Percentiles rank a stretch among this genome's conserved stretches.
Conservation (phyloP, 2,888 invertebrate species). For the Geophilus truncorum region DNA sequence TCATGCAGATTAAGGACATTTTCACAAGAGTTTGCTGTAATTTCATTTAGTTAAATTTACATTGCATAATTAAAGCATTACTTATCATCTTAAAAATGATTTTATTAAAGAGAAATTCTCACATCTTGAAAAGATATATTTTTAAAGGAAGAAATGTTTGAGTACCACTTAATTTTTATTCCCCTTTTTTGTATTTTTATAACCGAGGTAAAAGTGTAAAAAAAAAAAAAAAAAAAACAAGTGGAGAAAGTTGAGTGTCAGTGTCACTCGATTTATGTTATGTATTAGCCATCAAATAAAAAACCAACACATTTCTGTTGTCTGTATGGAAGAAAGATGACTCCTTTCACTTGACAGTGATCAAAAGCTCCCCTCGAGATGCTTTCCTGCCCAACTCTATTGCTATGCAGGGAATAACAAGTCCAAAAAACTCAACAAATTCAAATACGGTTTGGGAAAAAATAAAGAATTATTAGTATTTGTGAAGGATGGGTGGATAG, state of each 20-base stretch:
- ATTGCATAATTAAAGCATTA: not conserved
- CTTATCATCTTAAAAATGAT: not conserved
- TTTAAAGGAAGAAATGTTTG: no score
- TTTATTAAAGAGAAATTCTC: not conserved
- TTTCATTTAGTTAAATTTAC: not conserved
- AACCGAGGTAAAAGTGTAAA: not conserved
- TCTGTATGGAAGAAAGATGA: constrained; percentile 7
- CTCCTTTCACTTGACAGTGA: not conserved
- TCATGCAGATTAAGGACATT: constrained; percentile 16
- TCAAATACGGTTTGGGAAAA: not conserved
- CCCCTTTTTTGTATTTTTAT: no score
- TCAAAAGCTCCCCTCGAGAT: constrained; percentile 12
- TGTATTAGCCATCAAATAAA: constrained; percentile 7
- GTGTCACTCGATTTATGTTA: not conserved
- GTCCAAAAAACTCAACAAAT: not conserved
- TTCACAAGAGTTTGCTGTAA: not conserved
- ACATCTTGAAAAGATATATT: no score
- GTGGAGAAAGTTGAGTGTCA: not conserved
- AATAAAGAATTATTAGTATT: no score
- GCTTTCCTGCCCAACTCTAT: not conserved
- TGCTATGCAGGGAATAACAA: not conserved
- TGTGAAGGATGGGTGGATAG: no score
- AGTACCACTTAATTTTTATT: not conserved
- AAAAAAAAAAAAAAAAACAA: no score
- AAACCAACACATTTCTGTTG: constrained; percentile 12